Conservation (phyloP, 2,888 invertebrate genomes). For the Eugnorisma glareosa region DNA sequence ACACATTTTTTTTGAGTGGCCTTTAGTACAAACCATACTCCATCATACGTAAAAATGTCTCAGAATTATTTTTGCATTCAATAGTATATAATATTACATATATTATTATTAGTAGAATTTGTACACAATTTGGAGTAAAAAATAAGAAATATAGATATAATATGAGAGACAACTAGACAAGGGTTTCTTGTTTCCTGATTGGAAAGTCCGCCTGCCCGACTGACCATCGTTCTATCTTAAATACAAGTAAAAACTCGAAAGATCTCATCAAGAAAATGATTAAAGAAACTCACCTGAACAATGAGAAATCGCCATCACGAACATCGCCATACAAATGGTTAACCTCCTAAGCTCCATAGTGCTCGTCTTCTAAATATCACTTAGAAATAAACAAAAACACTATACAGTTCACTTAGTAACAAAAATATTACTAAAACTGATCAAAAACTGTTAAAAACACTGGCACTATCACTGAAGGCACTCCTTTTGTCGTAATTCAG, state of each 20-base stretch:
- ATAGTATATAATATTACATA: no score
- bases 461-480: conserved; percentile 86
- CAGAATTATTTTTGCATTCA: not conserved
- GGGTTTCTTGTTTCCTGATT: not conserved
- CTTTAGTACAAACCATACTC: not conserved
- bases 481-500: conserved; percentile 77
- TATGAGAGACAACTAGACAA: no score
- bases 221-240: not conserved
- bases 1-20: not conserved
- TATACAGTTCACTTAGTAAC: conserved; percentile 68
- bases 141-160: no score
- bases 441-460: conserved; percentile 72
- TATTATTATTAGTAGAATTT: not conserved
- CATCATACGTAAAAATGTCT: not conserved
- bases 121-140: not conserved
- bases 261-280: not conserved
- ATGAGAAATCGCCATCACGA: conserved; percentile 78
- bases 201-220: not conserved
- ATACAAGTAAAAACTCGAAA: not conserved
- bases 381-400: conserved; percentile 72
- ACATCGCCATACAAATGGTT: conserved; percentile 77
- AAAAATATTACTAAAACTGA: conserved; percentile 68
- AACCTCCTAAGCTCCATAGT: conserved; percentile 83
- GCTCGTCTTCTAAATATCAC: conserved; percentile 65
- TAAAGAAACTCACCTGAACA: conserved; percentile 80